Evolutionary conservation across 2,113 vertebrate genomes (phyloP).

Genomic region (Spilogale gracilis): DNA sequence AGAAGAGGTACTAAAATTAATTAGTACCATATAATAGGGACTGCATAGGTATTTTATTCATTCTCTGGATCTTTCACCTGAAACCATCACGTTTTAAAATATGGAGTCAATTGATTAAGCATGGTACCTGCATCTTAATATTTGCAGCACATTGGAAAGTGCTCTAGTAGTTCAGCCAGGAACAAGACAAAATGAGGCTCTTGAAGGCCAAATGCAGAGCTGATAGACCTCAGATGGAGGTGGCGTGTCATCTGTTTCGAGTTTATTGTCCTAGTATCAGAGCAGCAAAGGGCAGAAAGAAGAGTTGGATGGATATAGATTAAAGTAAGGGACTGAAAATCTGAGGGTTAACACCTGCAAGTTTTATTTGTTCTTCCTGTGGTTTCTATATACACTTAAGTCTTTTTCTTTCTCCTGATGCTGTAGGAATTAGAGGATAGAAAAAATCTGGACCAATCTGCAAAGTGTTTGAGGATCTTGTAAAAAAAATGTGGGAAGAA

Average conservation of each 20-base stretch:
- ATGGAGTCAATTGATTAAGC: conserved; percentile 73
- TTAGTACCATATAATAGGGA: conserved; percentile 75
- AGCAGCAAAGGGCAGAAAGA: conserved; percentile 6
- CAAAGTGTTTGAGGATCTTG: not conserved
- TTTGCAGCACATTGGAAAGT: not conserved
- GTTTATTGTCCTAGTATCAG: conserved; percentile 25
- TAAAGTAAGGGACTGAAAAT: not conserved
- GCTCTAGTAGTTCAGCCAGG: not conserved
- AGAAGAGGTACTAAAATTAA: conserved; percentile 80
- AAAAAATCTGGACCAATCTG: not conserved
- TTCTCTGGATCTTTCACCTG: conserved; percentile 74
- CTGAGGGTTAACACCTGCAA: not conserved
- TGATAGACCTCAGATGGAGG: not conserved
- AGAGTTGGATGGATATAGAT: not conserved
- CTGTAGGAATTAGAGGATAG: not conserved
- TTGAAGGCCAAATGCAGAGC: not conserved
- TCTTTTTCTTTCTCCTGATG: not conserved
- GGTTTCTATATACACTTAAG: not conserved
- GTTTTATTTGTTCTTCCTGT: not conserved
- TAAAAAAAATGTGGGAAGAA: conserved; percentile 1
- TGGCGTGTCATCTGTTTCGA: not conserved
- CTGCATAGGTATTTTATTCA: conserved; percentile 72
- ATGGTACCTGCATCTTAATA: conserved; percentile 56
- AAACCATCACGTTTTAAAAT: conserved; percentile 79
- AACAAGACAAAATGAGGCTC: conserved; percentile 29